A percentile compares a stretch with the other conserved stretches of the same genome.
phyloP scores from a whole-genome alignment of 2,113 vertebrate species.

The Salvator merianae region DNA sequence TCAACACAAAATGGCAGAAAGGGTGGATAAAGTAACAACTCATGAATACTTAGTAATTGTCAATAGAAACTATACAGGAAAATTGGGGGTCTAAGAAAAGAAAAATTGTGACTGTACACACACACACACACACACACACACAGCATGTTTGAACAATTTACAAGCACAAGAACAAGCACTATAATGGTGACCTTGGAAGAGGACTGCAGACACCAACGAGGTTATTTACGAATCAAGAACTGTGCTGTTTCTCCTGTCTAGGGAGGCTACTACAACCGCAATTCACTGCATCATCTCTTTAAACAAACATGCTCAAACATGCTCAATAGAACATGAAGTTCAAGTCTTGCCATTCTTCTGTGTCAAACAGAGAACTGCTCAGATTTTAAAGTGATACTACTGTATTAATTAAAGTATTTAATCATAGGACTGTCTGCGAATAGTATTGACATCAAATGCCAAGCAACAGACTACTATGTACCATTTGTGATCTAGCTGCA shows the following conservation, averaged over 20 bases:
- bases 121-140: no score
- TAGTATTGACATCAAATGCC: neutral
- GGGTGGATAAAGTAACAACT: neutral
- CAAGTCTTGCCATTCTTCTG: neutral
- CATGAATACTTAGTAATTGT: neutral
- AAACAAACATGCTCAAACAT: constrained; percentile 13
- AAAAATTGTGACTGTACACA: neutral
- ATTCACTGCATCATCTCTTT: neutral
- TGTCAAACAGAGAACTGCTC: neutral
- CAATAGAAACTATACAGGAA: neutral
- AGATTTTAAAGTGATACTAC: neutral
- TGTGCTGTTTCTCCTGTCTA: neutral
- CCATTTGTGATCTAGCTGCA: neutral
- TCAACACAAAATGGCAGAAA: neutral
- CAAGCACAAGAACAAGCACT: neutral
- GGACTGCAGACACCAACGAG: neutral
- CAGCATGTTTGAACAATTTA: neutral
- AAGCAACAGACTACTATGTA: neutral
- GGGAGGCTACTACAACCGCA: neutral
- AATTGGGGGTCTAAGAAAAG: neutral
- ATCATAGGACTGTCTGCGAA: neutral
- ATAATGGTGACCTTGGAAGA: neutral
- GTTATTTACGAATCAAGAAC: neutral
- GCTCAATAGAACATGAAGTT: neutral
- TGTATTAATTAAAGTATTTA: fast-evolving